A percentile compares a stretch with the other conserved stretches of the same genome.
Evolutionary conservation across 1,140 invertebrate species (phyloP).

Genomic region (Aphis gossypii): DNA sequence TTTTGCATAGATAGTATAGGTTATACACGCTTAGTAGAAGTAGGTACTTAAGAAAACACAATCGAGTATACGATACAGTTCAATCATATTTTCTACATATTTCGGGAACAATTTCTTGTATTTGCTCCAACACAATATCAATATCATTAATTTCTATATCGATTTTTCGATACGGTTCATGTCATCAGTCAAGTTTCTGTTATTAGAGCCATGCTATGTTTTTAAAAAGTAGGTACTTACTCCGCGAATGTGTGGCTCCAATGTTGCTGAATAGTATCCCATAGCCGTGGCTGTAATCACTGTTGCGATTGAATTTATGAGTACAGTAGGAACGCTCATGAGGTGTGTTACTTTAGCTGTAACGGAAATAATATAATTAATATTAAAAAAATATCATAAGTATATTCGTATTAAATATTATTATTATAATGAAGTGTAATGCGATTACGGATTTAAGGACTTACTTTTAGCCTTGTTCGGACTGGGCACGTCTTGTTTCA

Average conservation of each 20-base stretch:
- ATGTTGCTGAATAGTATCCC: slow-evolving; percentile 67
- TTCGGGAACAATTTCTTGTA: too few relatives aligned
- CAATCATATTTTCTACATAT: too few relatives aligned
- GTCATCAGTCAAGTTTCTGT: neutral
- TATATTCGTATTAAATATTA: neutral
- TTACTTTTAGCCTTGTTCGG: slow-evolving; percentile 41
- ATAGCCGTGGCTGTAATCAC: slow-evolving; percentile 65
- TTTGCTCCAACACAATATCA: too few relatives aligned
- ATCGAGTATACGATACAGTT: too few relatives aligned
- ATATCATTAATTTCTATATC: neutral
- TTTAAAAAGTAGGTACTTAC: slow-evolving; percentile 59
- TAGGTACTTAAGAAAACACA: neutral
- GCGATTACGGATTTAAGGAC: neutral
- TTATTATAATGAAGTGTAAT: neutral
- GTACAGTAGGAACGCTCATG: slow-evolving; percentile 63
- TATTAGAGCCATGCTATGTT: neutral
- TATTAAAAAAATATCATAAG: neutral
- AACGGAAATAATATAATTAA: slow-evolving; percentile 39
- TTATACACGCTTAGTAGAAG: neutral
- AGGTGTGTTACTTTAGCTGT: slow-evolving; percentile 62
- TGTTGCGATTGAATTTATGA: slow-evolving; percentile 64
- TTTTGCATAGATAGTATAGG: neutral
- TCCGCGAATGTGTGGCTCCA: slow-evolving; percentile 68
- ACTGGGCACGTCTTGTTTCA: slow-evolving; percentile 54
- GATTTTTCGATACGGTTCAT: neutral